These are phyloP conservation scores for Ptychobarbus kaznakovi DNA, from an alignment of 2,797 vertebrate genomes.

Conservation along the genomic window DNA sequence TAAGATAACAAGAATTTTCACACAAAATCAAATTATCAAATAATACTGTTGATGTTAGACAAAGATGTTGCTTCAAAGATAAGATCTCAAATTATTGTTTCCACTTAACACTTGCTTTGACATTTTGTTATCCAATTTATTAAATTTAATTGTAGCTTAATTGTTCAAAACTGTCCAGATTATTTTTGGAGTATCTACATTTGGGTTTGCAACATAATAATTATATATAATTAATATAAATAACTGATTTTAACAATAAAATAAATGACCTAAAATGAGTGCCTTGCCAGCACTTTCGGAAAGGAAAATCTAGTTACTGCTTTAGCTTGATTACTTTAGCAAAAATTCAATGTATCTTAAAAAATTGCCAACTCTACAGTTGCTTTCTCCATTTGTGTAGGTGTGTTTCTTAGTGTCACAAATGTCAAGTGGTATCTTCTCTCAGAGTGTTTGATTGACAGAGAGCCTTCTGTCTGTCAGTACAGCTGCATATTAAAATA, in stretches of 20 bases:
- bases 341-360: background rate
- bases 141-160: background rate
- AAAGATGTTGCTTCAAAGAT: background rate
- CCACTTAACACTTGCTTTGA: background rate
- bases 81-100: background rate
- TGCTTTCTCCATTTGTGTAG: background rate
- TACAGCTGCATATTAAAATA: constrained; percentile 70
- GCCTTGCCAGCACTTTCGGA: background rate
- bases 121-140: background rate
- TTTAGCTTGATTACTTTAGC: background rate
- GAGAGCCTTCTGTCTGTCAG: constrained; percentile 63
- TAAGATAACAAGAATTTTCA: background rate
- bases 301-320: background rate
- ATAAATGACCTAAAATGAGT: background rate
- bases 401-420: constrained; percentile 2
- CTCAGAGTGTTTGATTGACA: constrained; percentile 51
- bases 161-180: background rate
- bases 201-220: background rate
- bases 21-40: background rate
- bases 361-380: background rate
- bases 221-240: background rate
- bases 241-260: background rate
- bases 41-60: background rate
- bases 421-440: constrained; percentile 41
- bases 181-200: background rate